Evolutionary conservation across 2,797 vertebrate genomes (phyloP).

Genomic region (Ispidina lecontei): DNA sequence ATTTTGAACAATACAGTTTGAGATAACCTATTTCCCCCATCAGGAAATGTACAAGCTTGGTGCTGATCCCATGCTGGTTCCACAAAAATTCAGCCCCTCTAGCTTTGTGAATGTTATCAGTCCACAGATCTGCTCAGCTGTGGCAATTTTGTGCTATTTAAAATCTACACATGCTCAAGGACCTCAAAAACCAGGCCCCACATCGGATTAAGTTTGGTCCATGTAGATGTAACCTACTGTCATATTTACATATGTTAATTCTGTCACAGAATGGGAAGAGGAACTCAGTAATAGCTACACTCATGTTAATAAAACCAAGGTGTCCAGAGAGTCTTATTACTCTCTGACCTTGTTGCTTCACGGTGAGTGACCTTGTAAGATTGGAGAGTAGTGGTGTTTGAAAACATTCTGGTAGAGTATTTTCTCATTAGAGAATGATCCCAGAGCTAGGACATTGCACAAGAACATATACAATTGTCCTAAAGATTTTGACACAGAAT

Average conservation of each 20-base stretch:
- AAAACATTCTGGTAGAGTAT: neutral
- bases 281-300: neutral
- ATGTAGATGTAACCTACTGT: neutral
- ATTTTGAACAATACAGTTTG: neutral
- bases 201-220: neutral
- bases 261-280: neutral
- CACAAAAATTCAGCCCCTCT: neutral
- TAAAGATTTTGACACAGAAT: neutral
- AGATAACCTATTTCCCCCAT: neutral
- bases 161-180: neutral
- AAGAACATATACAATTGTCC: neutral
- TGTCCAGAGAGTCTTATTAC: slow-evolving; percentile 14
- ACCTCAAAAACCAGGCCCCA: neutral
- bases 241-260: slow-evolving; percentile 26
- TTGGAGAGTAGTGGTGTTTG: neutral
- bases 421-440: neutral
- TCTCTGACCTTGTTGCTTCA: neutral
- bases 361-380: neutral
- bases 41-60: neutral
- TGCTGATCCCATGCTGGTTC: neutral
- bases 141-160: neutral
- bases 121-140: neutral
- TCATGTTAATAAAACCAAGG: slow-evolving; percentile 9
- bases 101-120: neutral
- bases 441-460: neutral